A percentile compares a stretch with the other conserved stretches of the same genome.
Evolutionary conservation across 2,113 vertebrate genomes (phyloP).

Genomic region (Sphyrna mokarran): DNA sequence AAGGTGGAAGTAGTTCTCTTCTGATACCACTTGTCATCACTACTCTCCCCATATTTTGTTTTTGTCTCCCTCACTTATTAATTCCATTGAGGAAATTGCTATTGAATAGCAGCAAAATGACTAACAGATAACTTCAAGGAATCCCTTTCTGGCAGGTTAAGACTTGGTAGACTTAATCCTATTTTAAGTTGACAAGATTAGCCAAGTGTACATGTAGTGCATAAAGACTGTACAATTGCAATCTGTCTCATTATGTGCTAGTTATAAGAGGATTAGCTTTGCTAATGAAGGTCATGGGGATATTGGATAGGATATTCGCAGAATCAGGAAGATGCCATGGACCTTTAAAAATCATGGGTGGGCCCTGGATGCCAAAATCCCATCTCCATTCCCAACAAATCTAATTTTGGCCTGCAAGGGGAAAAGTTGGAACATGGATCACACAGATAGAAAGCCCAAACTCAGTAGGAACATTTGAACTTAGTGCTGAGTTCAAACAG

Average conservation of each 20-base stretch:
- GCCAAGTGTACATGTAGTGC: background rate
- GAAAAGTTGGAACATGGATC: too few species aligned
- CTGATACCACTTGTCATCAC: background rate
- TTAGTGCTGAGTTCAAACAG: too few species aligned
- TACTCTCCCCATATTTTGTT: background rate
- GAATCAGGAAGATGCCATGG: too few species aligned
- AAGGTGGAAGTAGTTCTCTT: background rate
- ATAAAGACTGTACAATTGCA: background rate
- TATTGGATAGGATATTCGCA: too few species aligned
- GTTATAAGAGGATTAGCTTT: background rate
- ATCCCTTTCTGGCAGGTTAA: background rate
- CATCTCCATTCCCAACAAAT: too few species aligned
- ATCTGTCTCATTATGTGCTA: background rate
- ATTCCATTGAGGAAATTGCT: background rate
- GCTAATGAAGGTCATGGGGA: background rate
- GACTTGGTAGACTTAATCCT: background rate
- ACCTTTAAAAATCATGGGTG: too few species aligned
- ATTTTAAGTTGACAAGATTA: constrained; percentile 20
- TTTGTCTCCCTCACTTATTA: background rate
- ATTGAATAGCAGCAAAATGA: background rate
- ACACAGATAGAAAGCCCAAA: too few species aligned
- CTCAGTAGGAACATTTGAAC: too few species aligned
- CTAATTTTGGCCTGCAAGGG: too few species aligned
- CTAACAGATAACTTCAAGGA: background rate
- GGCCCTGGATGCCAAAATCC: too few species aligned